Evolutionary conservation across 2,888 invertebrate genomes (phyloP).

Genomic region (Zygogramma bicolorata): DNA sequence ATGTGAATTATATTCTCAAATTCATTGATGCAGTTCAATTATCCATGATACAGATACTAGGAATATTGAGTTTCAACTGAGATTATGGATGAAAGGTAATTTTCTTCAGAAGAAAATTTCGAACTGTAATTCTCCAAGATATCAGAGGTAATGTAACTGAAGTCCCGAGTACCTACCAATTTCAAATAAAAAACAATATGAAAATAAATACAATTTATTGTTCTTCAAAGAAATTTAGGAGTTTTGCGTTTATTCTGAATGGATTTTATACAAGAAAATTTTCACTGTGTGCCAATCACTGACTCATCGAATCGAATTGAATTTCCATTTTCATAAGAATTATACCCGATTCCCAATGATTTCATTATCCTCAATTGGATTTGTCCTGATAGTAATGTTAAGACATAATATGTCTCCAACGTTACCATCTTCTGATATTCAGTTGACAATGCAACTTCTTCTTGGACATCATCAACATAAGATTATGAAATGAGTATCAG

Average conservation of each 20-base stretch:
- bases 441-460: neutral
- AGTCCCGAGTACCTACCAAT: no score
- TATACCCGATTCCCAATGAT: neutral
- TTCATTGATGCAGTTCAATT: no score
- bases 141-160: no score
- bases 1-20: no score
- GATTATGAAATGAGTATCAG: neutral
- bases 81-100: no score
- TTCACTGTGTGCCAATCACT: neutral
- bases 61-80: no score
- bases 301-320: neutral
- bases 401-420: neutral
- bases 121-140: no score
- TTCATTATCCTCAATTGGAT: no score
- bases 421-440: neutral
- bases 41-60: no score
- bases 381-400: neutral
- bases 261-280: neutral
- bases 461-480: neutral
- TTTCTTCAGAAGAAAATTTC: no score
- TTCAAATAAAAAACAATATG: neutral
- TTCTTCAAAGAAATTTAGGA: neutral
- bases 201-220: constrained; percentile 7
- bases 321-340: neutral
- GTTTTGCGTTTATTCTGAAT: neutral